These are phyloP conservation scores for Gryllus longicercus DNA, from an alignment of 2,888 invertebrate species.

Conservation along the genomic window DNA sequence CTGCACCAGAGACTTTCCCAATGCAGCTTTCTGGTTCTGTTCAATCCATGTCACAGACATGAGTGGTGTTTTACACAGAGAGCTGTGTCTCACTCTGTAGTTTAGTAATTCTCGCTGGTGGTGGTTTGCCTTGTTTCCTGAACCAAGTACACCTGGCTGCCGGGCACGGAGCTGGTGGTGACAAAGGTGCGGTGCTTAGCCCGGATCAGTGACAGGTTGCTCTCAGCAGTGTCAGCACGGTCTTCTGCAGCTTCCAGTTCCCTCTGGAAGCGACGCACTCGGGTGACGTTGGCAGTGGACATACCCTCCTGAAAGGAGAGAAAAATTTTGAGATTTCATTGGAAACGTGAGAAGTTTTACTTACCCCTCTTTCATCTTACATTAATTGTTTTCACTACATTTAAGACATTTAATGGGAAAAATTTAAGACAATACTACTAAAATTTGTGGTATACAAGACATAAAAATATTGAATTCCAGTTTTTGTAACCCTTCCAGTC, in stretches of 20 bases:
- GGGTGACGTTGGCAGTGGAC: conserved; percentile 87
- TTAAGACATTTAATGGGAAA: too few relatives aligned
- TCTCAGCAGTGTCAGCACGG: conserved; percentile 91
- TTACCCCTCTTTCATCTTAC: too few relatives aligned
- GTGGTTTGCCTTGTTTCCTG: conserved; percentile 68
- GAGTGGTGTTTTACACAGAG: conserved; percentile 11
- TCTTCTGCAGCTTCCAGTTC: conserved; percentile 97
- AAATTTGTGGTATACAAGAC: too few relatives aligned
- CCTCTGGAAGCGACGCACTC: conserved; percentile 96
- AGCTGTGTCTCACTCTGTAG: not conserved
- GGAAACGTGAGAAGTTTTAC: too few relatives aligned
- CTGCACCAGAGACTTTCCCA: not conserved
- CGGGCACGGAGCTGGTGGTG: conserved; percentile 88
- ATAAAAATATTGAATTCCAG: too few relatives aligned
- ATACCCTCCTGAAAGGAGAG: conserved; percentile 71
- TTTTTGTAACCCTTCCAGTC: too few relatives aligned
- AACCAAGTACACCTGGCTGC: conserved; percentile 86
- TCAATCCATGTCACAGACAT: conserved; percentile 18
- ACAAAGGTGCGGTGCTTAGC: conserved; percentile 98
- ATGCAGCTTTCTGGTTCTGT: not conserved
- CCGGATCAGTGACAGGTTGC: conserved; percentile 89
- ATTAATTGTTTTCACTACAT: too few relatives aligned
- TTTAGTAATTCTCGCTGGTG: conserved; percentile 41
- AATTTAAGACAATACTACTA: too few relatives aligned
- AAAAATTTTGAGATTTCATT: not conserved